These are phyloP conservation scores for Ceuthmochares aereus DNA, from an alignment of 2,113 vertebrate genomes.

Conservation along the genomic window DNA sequence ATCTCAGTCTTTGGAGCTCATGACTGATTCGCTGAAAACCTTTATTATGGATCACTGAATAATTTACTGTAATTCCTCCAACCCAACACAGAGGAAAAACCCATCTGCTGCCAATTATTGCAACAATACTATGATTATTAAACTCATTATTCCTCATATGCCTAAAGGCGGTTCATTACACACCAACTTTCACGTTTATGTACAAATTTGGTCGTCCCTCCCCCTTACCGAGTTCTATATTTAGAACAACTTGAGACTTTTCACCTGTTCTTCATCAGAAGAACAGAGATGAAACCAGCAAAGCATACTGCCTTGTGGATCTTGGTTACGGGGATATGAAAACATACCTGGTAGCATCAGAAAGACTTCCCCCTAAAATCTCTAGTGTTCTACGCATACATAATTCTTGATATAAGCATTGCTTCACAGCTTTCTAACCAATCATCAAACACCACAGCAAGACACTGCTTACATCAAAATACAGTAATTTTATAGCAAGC, in stretches of 20 bases:
- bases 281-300: background rate
- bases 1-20: background rate
- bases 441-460: background rate
- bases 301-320: background rate
- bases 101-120: slow-evolving; percentile 58
- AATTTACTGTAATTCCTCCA: slow-evolving; percentile 43
- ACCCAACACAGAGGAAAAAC: slow-evolving; percentile 7
- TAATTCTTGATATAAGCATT: background rate
- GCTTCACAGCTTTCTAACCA: background rate
- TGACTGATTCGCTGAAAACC: slow-evolving; percentile 11
- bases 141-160: slow-evolving; percentile 38
- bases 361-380: background rate
- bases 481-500: background rate
- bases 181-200: slow-evolving; percentile 37
- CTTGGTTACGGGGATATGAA: background rate
- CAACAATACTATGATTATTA: slow-evolving; percentile 42
- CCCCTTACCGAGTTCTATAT: background rate
- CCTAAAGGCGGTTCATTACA: slow-evolving; percentile 12
- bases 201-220: background rate
- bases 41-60: slow-evolving; percentile 46
- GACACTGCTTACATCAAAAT: background rate
- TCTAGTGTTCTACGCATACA: background rate
- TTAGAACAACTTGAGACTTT: background rate
- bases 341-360: background rate
- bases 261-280: slow-evolving; percentile 46